Evolutionary conservation across 2,888 invertebrate species (phyloP).

Genomic region (Cryptocheilus praepositus): DNA sequence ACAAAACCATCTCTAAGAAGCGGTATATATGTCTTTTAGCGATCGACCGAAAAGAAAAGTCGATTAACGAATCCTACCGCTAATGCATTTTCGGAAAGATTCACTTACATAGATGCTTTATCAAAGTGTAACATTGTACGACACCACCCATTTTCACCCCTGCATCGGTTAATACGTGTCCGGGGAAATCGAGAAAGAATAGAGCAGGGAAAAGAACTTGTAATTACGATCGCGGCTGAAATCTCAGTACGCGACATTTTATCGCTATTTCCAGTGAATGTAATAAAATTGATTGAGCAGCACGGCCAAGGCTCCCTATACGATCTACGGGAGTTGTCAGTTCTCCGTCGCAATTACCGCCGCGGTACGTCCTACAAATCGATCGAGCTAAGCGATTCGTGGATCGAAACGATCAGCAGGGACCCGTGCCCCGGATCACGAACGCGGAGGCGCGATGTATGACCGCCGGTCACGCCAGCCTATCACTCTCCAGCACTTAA

Average conservation of each 20-base stretch:
- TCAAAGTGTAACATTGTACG: too few relatives aligned
- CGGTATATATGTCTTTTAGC: too few relatives aligned
- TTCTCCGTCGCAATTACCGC: conserved; percentile 32
- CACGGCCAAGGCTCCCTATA: background rate
- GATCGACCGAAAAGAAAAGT: too few relatives aligned
- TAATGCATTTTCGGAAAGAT: too few relatives aligned
- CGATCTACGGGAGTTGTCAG: conserved; percentile 25
- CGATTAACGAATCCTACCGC: too few relatives aligned
- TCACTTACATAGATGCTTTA: too few relatives aligned
- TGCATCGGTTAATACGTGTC: too few relatives aligned
- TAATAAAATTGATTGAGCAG: background rate
- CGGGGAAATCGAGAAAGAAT: too few relatives aligned
- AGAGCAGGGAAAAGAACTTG: too few relatives aligned
- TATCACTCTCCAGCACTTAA: conserved; percentile 64
- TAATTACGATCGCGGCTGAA: too few relatives aligned
- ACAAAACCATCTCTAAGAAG: too few relatives aligned
- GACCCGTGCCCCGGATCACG: conserved; percentile 59
- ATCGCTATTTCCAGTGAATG: background rate
- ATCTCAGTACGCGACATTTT: conserved; percentile 4
- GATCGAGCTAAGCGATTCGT: conserved; percentile 50
- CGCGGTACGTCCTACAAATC: conserved; percentile 37
- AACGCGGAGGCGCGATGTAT: conserved; percentile 62
- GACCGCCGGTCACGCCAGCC: conserved; percentile 66
- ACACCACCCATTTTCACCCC: too few relatives aligned
- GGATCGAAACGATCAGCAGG: conserved; percentile 58